Conservation (phyloP, 2,113 vertebrate genomes). For the Corapipo altera region DNA sequence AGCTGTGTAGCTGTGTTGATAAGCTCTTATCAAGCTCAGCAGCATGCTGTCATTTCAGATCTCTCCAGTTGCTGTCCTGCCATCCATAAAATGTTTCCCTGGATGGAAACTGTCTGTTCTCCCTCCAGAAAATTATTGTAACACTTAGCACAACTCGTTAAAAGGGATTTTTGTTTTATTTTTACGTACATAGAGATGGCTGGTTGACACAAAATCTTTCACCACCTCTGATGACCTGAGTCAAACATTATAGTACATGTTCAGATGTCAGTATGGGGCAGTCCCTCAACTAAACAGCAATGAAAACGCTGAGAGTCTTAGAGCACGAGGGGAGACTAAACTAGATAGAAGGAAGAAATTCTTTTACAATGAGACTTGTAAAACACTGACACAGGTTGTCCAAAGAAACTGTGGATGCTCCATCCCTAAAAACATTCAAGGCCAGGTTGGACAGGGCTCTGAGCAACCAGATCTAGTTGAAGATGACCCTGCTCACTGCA, state of each 20-base stretch:
- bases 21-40: slow-evolving; percentile 60
- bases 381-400: not conserved
- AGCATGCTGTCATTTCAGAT: slow-evolving; percentile 35
- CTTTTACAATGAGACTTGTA: not conserved
- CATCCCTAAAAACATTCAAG: not conserved
- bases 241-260: not conserved
- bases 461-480: not conserved
- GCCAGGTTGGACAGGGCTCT: not conserved
- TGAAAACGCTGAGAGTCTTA: not conserved
- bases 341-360: not conserved
- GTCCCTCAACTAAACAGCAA: not conserved
- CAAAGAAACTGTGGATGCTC: not conserved
- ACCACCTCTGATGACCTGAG: not conserved
- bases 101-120: not conserved
- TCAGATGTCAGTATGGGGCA: not conserved
- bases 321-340: not conserved
- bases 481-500: not conserved
- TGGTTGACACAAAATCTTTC: not conserved
- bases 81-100: slow-evolving; percentile 27
- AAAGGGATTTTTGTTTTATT: not conserved
- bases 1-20: slow-evolving; percentile 25
- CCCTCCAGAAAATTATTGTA: not conserved
- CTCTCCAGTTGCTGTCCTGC: not conserved
- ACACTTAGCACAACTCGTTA: not conserved
- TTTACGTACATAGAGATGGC: not conserved